These are phyloP conservation scores for Catharus minimus DNA, from an alignment of 2,113 vertebrate species.

Conservation along the genomic window DNA sequence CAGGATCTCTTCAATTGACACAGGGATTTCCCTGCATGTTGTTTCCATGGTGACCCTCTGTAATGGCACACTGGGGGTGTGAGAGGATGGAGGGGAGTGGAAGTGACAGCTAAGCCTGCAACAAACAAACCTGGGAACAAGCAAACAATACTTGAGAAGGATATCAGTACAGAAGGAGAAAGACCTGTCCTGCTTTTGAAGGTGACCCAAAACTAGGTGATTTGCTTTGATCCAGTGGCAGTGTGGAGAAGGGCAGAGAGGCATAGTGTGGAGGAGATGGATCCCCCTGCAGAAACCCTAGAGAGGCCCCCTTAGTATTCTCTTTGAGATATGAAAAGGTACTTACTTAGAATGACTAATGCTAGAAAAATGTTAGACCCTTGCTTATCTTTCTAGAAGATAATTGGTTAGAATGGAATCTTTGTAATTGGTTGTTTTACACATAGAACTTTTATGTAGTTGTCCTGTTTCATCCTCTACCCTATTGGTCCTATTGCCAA, in stretches of 20 bases:
- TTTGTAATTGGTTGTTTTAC: too few relatives aligned
- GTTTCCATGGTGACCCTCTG: background rate
- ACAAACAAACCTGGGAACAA: background rate
- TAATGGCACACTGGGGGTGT: background rate
- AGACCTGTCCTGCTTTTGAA: background rate
- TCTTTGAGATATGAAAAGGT: too few relatives aligned
- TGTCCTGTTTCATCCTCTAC: too few relatives aligned
- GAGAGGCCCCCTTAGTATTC: too few relatives aligned
- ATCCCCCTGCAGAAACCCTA: too few relatives aligned
- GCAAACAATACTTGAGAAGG: background rate
- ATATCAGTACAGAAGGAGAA: background rate
- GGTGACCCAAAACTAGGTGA: background rate
- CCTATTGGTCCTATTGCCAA: too few relatives aligned
- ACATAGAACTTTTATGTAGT: too few relatives aligned
- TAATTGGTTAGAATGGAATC: too few relatives aligned
- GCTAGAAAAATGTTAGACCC: too few relatives aligned
- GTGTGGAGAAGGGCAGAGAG: background rate
- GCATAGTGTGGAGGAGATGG: background rate
- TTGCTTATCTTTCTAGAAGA: too few relatives aligned
- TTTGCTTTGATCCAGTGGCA: background rate
- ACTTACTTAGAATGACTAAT: too few relatives aligned
- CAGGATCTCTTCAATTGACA: background rate
- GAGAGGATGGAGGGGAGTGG: background rate
- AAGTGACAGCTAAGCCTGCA: background rate
- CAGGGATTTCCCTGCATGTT: background rate